Conservation (phyloP, 2,888 invertebrate species). For the Gastracanthus pulcherrimus region DNA sequence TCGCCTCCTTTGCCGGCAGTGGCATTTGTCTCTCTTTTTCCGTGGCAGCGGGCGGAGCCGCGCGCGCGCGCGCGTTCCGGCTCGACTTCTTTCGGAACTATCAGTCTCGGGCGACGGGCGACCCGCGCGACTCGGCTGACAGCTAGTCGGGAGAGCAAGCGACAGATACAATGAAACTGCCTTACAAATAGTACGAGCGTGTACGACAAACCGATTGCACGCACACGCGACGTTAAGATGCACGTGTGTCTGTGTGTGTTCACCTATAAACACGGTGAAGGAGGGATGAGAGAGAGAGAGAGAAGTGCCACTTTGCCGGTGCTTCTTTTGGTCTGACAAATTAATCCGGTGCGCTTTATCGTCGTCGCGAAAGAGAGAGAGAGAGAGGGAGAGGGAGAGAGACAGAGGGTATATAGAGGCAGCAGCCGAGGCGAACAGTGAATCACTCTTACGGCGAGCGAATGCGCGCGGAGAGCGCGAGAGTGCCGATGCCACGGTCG, state of each 20-base stretch:
- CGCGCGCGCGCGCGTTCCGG: not conserved
- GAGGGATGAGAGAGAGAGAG: not conserved
- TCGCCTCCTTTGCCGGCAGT: conserved; percentile 15
- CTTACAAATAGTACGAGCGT: conserved; percentile 47
- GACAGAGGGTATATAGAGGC: conserved; percentile 7
- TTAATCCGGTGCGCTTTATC: conserved; percentile 56
- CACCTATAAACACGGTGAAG: conserved; percentile 14
- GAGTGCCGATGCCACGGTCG: conserved; percentile 49
- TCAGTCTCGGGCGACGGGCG: conserved; percentile 30
- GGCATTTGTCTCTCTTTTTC: conserved; percentile 18
- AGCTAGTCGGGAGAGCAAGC: too few species aligned
- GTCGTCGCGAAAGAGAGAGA: conserved; percentile 52
- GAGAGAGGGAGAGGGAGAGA: conserved; percentile 33
- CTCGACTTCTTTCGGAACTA: conserved; percentile 39
- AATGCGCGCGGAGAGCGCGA: not conserved
- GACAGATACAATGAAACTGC: conserved; percentile 31
- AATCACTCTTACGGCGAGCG: not conserved
- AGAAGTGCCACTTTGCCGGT: conserved; percentile 42
- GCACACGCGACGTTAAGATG: not conserved
- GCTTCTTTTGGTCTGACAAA: conserved; percentile 56
- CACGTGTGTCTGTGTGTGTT: not conserved
- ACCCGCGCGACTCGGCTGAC: too few species aligned
- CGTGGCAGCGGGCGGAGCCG: not conserved
- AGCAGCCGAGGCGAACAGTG: not conserved
- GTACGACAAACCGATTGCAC: conserved; percentile 47